Percentiles rank a stretch among this genome's conserved stretches.
These are phyloP conservation scores for Gobionotothen gibberifrons DNA, from an alignment of 2,797 vertebrate genomes.

Conservation along the genomic window DNA sequence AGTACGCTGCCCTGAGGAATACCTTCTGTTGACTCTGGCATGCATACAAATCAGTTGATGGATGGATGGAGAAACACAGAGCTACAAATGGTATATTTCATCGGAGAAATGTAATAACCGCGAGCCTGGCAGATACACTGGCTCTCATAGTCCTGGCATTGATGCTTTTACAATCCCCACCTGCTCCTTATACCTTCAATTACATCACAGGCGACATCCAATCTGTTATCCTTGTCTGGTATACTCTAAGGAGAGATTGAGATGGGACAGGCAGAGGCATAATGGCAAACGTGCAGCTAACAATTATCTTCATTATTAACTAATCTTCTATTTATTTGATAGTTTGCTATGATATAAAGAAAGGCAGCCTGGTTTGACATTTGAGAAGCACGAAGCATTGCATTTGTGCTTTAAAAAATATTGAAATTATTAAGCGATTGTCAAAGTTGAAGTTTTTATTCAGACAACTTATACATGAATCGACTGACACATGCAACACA, in stretches of 20 bases:
- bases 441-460: background rate
- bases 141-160: constrained; percentile 21
- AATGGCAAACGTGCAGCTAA: background rate
- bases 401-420: background rate
- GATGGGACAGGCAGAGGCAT: constrained; percentile 1
- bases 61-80: constrained; percentile 33
- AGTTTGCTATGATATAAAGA: background rate
- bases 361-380: background rate
- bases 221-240: constrained; percentile 33
- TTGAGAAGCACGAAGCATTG: background rate
- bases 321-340: background rate
- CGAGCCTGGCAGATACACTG: constrained; percentile 8
- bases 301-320: background rate
- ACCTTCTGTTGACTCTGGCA: constrained; percentile 52
- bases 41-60: constrained; percentile 38
- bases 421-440: background rate
- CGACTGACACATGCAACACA: background rate
- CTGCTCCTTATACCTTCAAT: constrained; percentile 63
- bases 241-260: background rate
- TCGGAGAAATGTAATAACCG: constrained; percentile 42
- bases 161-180: constrained; percentile 52
- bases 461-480: background rate
- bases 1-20: constrained; percentile 46
- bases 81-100: constrained; percentile 48
- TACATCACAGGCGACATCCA: constrained; percentile 23